Percentiles rank a stretch among this genome's conserved stretches.
Evolutionary conservation across 2,888 invertebrate genomes (phyloP).

Genomic region (Altica lythri): DNA sequence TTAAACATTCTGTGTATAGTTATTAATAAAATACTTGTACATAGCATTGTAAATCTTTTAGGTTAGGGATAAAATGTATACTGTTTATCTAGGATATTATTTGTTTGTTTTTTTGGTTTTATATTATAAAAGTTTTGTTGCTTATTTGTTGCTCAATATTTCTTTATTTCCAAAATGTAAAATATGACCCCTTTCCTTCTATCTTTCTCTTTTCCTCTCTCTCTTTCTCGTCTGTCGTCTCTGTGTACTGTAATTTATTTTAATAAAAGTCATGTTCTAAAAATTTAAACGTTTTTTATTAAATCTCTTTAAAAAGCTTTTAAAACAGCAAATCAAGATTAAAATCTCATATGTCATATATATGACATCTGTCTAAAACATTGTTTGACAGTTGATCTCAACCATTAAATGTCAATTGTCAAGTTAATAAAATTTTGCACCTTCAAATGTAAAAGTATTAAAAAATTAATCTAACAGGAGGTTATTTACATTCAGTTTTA

Average conservation of each 20-base stretch:
- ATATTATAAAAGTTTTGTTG: slow-evolving; percentile 55
- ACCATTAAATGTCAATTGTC: too few relatives aligned
- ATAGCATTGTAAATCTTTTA: slow-evolving; percentile 53
- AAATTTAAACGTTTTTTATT: slow-evolving; percentile 9
- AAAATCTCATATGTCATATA: too few relatives aligned
- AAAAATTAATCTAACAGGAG: too few relatives aligned
- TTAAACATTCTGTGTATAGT: slow-evolving; percentile 14
- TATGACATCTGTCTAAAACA: too few relatives aligned
- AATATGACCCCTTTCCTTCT: slow-evolving; percentile 44
- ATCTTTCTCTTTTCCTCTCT: too few relatives aligned
- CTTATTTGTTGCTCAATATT: slow-evolving; percentile 60
- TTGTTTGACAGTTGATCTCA: too few relatives aligned
- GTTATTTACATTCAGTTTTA: too few relatives aligned
- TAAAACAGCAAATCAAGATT: too few relatives aligned
- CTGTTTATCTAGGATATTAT: slow-evolving; percentile 55
- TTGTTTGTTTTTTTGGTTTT: slow-evolving; percentile 53
- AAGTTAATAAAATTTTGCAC: too few relatives aligned
- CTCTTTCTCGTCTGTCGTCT: slow-evolving; percentile 53
- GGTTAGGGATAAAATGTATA: slow-evolving; percentile 58
- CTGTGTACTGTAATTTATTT: slow-evolving; percentile 61
- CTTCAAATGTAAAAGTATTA: too few relatives aligned
- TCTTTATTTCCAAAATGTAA: slow-evolving; percentile 53
- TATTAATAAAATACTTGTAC: slow-evolving; percentile 35
- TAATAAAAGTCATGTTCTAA: slow-evolving; percentile 59
- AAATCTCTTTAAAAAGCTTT: neutral